Evolutionary conservation across 2,888 invertebrate species (phyloP), one percentile per base, ranked within the genome.

Genomic region (Anoplius nigerrimus): DNA sequence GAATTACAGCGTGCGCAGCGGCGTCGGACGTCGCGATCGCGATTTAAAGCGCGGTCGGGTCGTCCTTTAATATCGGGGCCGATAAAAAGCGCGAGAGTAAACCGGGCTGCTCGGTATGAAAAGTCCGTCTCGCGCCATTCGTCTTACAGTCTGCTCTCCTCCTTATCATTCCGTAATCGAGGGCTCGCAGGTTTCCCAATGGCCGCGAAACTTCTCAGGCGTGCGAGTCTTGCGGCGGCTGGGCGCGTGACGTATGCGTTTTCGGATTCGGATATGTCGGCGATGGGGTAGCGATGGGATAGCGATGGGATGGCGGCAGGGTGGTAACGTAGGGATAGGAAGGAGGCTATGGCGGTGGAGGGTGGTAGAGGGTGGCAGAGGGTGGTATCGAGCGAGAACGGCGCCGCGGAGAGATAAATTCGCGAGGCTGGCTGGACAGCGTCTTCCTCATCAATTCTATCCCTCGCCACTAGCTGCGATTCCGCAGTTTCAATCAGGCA

Each of bases 401-500:
- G 54, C 69, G 66, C 53, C 70, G 43, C 60, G 53, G 20, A 56
- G 48, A 66, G 56, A 70, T 67, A 69, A 69, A 71, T 68, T 62
- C 64, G 63, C 58, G 56, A 58, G 58, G 15, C 43, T 21, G 43
- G 60, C 43, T n/a, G 34, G 22, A 62, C 62, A 71, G 48, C 67
- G 59, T 75, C 71, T 76, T 72, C 67, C 71, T 76, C 78, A 75
- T 82, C 75, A 77, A 81, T 81, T 76, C 71, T 66, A 74, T 72
- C 62, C 66, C 71, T 73, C 69, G 73, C 58, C 61, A 65, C 64
- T n/a, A 72, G 63, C 59, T 66, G 71, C 71, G 74, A 77, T 80
- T 79, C 69, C 73, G 71, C 78, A 78, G 81, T 84, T 82, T 78
- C 86, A 84, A 85, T 86, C 83, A 84, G 76, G 76, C 80, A 79